Percentiles rank a stretch among this genome's conserved stretches.
Evolutionary conservation across 1,140 invertebrate species (phyloP).

Genomic region (Lethrus apterus): DNA sequence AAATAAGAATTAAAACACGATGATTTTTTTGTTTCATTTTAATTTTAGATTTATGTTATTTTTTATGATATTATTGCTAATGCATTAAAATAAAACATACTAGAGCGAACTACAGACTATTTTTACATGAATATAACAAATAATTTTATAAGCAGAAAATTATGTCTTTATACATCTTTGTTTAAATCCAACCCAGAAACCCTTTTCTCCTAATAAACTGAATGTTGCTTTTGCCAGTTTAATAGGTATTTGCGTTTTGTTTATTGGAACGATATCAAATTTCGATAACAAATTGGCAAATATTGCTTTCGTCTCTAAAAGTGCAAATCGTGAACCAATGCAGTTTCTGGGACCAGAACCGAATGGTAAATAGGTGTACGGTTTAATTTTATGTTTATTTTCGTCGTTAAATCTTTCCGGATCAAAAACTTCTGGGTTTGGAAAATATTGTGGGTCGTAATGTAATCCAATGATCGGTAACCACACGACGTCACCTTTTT

Average conservation of each 20-base stretch:
- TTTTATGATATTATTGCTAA: no score
- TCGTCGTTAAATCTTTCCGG: conserved; percentile 1
- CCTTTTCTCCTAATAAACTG: not conserved
- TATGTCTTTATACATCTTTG: no score
- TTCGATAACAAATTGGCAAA: not conserved
- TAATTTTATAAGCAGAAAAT: no score
- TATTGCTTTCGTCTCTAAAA: not conserved
- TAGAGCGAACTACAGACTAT: no score
- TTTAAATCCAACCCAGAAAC: not conserved
- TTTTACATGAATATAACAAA: no score
- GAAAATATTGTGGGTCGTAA: not conserved
- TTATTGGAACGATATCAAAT: not conserved
- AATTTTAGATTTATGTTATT: no score
- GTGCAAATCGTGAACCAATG: not conserved
- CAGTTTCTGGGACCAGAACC: not conserved
- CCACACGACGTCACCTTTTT: not conserved
- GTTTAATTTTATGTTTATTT: not conserved
- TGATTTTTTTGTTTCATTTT: no score
- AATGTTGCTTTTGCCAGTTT: not conserved
- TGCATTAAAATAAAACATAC: no score
- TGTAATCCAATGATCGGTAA: not conserved
- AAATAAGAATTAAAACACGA: no score
- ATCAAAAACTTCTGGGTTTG: not conserved
- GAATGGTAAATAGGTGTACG: not conserved
- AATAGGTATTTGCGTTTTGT: not conserved